A percentile compares a stretch with the other conserved stretches of the same genome.
Conservation (phyloP, 2,113 vertebrate species). For the Cavia aperea region DNA sequence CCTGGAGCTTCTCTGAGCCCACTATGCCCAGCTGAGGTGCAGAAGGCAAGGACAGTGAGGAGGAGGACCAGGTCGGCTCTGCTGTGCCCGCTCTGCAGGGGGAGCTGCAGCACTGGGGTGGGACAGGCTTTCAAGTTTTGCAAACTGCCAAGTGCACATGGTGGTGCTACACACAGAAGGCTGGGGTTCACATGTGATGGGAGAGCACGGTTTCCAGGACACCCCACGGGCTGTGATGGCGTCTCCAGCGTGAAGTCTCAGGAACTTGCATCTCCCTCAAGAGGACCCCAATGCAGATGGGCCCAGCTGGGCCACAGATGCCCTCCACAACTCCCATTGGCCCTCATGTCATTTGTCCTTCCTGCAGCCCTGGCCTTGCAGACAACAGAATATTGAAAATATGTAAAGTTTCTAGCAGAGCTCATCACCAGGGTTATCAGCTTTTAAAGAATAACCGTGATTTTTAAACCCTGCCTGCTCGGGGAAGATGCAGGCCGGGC, state of each 20-base stretch:
- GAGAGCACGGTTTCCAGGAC: not conserved
- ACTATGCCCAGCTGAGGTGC: not conserved
- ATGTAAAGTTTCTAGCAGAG: not conserved
- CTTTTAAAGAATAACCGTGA: not conserved
- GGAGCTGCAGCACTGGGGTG: fast-evolving
- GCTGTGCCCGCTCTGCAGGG: not conserved
- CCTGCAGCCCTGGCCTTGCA: not conserved
- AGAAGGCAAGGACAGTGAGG: not conserved
- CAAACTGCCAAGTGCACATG: not conserved
- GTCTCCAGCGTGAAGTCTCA: not conserved
- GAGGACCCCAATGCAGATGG: not conserved
- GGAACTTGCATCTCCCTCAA: not conserved
- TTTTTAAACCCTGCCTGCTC: not conserved
- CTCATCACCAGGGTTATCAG: not conserved
- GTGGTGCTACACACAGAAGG: no score
- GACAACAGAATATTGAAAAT: not conserved
- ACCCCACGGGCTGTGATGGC: not conserved
- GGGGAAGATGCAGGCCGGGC: not conserved
- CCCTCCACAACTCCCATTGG: not conserved
- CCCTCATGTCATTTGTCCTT: not conserved
- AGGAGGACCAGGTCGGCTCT: not conserved
- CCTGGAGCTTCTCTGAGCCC: not conserved
- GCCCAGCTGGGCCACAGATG: not conserved
- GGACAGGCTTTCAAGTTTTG: not conserved
- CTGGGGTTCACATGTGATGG: not conserved